Evolutionary conservation across 2,888 invertebrate species (phyloP), one percentile per base, ranked within the genome.

Genomic region (Noctua janthina): DNA sequence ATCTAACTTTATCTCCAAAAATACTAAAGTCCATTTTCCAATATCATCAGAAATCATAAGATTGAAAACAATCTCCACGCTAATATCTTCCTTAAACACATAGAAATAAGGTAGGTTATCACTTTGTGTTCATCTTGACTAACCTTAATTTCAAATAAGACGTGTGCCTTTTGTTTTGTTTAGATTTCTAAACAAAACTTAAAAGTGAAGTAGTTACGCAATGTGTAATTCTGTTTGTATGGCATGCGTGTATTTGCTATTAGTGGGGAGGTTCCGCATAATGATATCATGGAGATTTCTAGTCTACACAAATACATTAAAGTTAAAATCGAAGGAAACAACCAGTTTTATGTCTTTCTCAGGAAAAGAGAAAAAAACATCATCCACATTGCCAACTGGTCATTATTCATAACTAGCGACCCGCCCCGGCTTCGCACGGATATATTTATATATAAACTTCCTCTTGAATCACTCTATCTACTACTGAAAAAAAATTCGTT

Each of bases 161-260:
- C 87, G 75, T 71, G 79, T 75, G 79, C 54, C 85, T 89, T 91
- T 92, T 90, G 88, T 90, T 91, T 92, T 92, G 86, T 92, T 91
- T 91, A 86, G 91, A 92, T 92, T 92, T 92, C 92, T 90, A 89
- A 83, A 77, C 71, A 67, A 70, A 86, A 86, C 67, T 74, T 83
- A 20, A 71, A 78, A 81, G 74, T 71, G 62, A 70, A 20, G 1
- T 43, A 7, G 79, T 85, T 85, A 82, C 11, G 74, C 35, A 82
- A 88, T 82, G 64, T 56, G 62, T 85, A 73, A 83, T 67, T 80
- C 49, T 69, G 72, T 62, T 83, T 77, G 54, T 71, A 59, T 43
- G 46, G 11, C 74, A 77, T 64, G 71, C 56, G n/a, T 70, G 66
- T 76, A n/a, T 20, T 11, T 39, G 15, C 46, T 81, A 49, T 59